Conservation (phyloP, 2,113 vertebrate species). For the Brachyhypopomus gauderio region DNA sequence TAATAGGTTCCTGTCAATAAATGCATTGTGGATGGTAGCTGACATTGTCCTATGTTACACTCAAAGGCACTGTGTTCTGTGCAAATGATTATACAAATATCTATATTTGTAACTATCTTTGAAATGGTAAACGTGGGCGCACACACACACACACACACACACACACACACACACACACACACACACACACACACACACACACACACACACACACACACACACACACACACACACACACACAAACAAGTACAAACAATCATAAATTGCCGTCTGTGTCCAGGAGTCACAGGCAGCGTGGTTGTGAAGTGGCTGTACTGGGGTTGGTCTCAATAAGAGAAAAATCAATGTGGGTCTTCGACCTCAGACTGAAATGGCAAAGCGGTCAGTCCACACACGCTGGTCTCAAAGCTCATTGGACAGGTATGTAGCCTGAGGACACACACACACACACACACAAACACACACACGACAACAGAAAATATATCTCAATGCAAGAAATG, state of each 20-base stretch:
- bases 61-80: background rate
- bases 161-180: background rate
- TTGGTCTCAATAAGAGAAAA: conserved; percentile 29
- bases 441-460: background rate
- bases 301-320: background rate
- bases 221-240: background rate
- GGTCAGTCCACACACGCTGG: background rate
- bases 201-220: background rate
- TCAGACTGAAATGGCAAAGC: conserved; percentile 14
- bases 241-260: background rate
- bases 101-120: background rate
- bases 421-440: background rate
- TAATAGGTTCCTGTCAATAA: background rate
- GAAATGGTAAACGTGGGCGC: background rate
- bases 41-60: background rate
- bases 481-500: background rate
- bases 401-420: background rate
- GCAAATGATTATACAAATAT: too few species aligned
- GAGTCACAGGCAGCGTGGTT: background rate
- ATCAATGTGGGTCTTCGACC: conserved; percentile 35
- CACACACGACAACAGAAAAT: background rate
- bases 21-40: background rate
- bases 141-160: background rate
- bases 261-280: background rate
- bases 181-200: background rate